Evolutionary conservation across 2,797 vertebrate species (phyloP), one percentile per base, ranked within the genome.

Genomic region (Coregonus suidteri): DNA sequence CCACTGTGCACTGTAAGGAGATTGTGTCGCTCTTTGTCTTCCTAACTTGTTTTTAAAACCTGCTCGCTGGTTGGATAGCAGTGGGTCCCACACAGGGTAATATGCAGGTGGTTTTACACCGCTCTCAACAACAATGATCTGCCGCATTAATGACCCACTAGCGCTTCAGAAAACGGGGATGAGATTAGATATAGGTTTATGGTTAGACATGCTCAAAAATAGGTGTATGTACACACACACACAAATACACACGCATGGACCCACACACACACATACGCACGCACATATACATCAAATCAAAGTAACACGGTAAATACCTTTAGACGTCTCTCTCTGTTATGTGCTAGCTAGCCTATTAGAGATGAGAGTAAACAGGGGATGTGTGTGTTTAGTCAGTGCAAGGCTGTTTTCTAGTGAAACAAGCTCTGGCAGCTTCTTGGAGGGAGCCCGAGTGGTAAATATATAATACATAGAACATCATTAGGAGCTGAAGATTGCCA

Each of bases 21-120:
- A 92, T 88, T 84, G 85, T 89, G 85, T 89, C 65, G 65, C 84
- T 81, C 85, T 79, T 86, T 86, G 84, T 89, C 84, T 87, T 84
- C 82, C 85, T 79, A 77, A 79, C 70, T 77, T 82, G 64, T 82
- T 84, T 82, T 73, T 51, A 64, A 84, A 89, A 88, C 84, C 85
- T 82, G 83, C 85, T 90, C 73, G 78, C 85, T 52, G 76, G 83
- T 81, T 82, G 71, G 79, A 76, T 83, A 20, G 79, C 75, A 71
- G 79, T 73, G 73, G 18, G 16, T 35, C 62, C 62, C 77, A 78
- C 73, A 81, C 65, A 84, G 53, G 18, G 18, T 76, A 18, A 31
- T 20, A 53, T 25, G 73, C 64, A 76, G 77, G 68, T 78, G 80
- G 79, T 69, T 70, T 51, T 7, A 31, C 56, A 31, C 53, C 15